Percentiles rank a stretch among this genome's conserved stretches.
phyloP scores from a whole-genome alignment of 2,113 vertebrate genomes.

The Cyprinus carpio region DNA sequence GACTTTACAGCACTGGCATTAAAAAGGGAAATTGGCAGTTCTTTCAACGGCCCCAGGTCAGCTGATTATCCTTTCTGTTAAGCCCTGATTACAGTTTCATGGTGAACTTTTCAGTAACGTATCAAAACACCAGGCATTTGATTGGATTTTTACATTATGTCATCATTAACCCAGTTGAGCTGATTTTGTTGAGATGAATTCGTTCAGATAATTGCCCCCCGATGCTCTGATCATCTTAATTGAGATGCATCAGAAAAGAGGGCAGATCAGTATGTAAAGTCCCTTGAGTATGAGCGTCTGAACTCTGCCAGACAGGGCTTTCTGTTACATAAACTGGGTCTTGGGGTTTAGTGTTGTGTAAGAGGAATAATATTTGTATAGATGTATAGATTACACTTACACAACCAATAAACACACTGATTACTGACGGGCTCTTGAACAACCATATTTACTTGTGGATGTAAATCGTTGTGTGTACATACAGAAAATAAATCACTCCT shows the following conservation, averaged over 20 bases:
- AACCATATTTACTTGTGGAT: neutral
- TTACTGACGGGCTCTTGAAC: neutral
- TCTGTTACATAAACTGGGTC: conserved; percentile 50
- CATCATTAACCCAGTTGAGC: conserved; percentile 37
- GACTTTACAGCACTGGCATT: neutral
- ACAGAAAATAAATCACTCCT: neutral
- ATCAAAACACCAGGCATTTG: conserved; percentile 7
- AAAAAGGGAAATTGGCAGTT: neutral
- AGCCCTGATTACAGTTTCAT: neutral
- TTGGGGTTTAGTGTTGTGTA: conserved; percentile 22
- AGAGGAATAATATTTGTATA: neutral
- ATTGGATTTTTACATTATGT: neutral
- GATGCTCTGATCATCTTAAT: conserved; percentile 51
- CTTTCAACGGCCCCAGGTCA: neutral
- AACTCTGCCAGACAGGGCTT: conserved; percentile 64
- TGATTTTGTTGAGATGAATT: conserved; percentile 23
- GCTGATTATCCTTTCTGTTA: neutral
- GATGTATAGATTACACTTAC: neutral
- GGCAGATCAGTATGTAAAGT: conserved; percentile 47
- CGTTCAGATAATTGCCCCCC: conserved; percentile 40
- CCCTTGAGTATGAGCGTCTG: conserved; percentile 51
- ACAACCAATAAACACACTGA: neutral
- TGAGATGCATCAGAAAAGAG: conserved; percentile 47
- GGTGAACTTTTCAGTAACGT: neutral
- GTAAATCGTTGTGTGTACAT: neutral